These are phyloP conservation scores for Merluccius polli DNA, from an alignment of 2,797 vertebrate genomes.

Conservation along the genomic window DNA sequence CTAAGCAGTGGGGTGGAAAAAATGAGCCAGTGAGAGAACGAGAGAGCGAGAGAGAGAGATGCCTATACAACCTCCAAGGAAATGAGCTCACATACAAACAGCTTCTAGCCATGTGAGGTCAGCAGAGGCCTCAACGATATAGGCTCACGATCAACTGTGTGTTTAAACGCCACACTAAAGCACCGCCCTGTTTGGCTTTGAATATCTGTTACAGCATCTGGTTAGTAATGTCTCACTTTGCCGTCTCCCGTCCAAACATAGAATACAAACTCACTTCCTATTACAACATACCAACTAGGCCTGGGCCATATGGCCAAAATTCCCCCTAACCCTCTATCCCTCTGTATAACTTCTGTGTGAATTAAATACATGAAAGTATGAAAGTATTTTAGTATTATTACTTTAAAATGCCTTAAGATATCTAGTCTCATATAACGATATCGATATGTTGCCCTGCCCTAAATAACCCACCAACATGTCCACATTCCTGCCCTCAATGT, in stretches of 20 bases:
- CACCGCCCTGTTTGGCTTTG: not conserved
- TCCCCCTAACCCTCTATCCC: no score
- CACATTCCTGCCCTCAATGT: not conserved
- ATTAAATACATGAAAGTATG: no score
- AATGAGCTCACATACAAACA: constrained; percentile 11
- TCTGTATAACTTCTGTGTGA: no score
- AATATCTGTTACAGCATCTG: not conserved
- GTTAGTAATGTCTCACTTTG: not conserved
- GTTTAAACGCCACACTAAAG: not conserved
- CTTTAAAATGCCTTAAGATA: no score
- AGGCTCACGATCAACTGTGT: not conserved
- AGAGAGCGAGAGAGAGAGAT: not conserved
- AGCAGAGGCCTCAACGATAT: constrained; percentile 24
- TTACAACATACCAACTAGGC: not conserved
- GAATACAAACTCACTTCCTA: not conserved
- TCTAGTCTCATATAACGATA: no score
- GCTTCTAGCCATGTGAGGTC: constrained; percentile 33
- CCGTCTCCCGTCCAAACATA: not conserved
- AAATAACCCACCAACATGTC: no score
- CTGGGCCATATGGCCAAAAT: no score
- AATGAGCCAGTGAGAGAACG: no score
- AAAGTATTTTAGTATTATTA: no score
- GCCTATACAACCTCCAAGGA: constrained; percentile 25
- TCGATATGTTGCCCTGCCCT: no score
- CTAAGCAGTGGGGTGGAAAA: not conserved